These are phyloP conservation scores for Ecliptopera silaceata DNA, from an alignment of 2,888 invertebrate genomes.

Conservation along the genomic window DNA sequence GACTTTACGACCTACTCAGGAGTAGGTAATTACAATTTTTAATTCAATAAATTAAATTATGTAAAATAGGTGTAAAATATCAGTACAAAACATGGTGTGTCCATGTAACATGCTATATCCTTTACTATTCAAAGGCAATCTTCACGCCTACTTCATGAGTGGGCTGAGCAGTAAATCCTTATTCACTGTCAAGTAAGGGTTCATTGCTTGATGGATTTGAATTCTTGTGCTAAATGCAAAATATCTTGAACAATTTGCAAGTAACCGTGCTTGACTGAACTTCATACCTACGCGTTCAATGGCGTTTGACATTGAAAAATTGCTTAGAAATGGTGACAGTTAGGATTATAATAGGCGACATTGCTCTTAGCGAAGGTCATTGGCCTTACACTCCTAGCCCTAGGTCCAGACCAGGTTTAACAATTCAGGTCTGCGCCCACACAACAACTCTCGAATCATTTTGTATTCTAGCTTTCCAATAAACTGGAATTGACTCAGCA, in stretches of 20 bases:
- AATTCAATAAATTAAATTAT: too few relatives aligned
- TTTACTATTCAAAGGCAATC: slow-evolving; percentile 9
- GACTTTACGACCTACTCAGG: too few relatives aligned
- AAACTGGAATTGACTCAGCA: slow-evolving; percentile 45
- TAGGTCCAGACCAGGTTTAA: slow-evolving; percentile 47
- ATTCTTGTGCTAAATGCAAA: slow-evolving; percentile 10
- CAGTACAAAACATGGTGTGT: background rate
- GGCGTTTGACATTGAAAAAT: background rate
- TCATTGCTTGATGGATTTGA: slow-evolving; percentile 12
- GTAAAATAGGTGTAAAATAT: too few relatives aligned
- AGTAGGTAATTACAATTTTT: too few relatives aligned
- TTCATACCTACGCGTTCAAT: slow-evolving; percentile 10
- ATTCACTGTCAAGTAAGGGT: slow-evolving; percentile 19
- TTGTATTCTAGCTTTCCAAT: slow-evolving; percentile 58
- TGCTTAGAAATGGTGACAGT: background rate
- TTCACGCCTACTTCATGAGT: slow-evolving; percentile 25
- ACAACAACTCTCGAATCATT: slow-evolving; percentile 49
- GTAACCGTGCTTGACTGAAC: background rate
- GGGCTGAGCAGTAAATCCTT: slow-evolving; percentile 25
- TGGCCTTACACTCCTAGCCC: slow-evolving; percentile 40
- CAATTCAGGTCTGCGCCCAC: slow-evolving; percentile 57
- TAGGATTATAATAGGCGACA: slow-evolving; percentile 19
- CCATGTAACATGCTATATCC: background rate
- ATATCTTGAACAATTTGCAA: background rate
- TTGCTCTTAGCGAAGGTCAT: slow-evolving; percentile 24